These are phyloP conservation scores for Phymorhynchus buccinoides DNA, from an alignment of 1,140 invertebrate species.

Conservation along the genomic window DNA sequence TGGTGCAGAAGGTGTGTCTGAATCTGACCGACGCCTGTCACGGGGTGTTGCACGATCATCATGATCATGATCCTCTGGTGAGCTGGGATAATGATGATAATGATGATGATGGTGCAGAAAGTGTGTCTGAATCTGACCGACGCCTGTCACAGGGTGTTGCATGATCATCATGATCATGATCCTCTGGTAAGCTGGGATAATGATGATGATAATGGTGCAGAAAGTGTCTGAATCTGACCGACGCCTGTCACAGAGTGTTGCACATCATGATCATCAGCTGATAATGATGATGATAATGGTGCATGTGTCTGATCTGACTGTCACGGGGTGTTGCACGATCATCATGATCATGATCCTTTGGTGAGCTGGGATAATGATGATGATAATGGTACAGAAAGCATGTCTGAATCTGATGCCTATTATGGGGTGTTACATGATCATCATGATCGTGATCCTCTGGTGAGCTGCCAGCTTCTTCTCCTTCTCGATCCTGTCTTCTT, in stretches of 20 bases:
- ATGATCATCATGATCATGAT: constrained; percentile 30
- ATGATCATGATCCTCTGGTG: constrained; percentile 28
- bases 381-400: constrained; percentile 36
- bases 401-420: constrained; percentile 42
- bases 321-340: constrained; percentile 31
- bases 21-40: constrained; percentile 42
- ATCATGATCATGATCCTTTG: constrained; percentile 29
- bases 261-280: constrained; percentile 30
- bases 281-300: no score
- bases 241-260: constrained; percentile 39
- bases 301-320: constrained; percentile 41
- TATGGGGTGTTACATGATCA: constrained; percentile 32
- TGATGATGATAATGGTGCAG: no score
- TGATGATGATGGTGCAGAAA: constrained; percentile 39
- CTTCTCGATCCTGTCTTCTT: no score
- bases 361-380: no score
- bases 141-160: constrained; percentile 40
- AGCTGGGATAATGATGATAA: no score
- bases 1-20: constrained; percentile 38
- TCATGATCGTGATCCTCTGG: constrained; percentile 28
- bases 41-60: constrained; percentile 32
- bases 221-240: constrained; percentile 35
- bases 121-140: constrained; percentile 37
- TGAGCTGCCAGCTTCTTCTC: no score
- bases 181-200: constrained; percentile 29